These are phyloP conservation scores for Miichthys miiuy DNA, from an alignment of 2,797 vertebrate species.

Conservation along the genomic window DNA sequence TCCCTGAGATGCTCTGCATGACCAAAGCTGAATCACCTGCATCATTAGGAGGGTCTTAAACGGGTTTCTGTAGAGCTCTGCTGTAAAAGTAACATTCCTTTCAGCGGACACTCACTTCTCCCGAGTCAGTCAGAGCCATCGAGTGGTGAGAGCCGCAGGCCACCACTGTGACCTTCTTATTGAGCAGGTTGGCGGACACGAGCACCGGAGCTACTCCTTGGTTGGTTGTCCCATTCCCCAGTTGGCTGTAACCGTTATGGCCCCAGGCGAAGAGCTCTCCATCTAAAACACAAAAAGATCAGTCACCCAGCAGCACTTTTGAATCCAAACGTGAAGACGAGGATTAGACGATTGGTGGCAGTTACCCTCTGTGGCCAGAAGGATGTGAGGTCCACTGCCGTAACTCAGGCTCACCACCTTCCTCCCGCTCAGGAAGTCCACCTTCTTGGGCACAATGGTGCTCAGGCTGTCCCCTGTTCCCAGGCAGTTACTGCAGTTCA, in stretches of 20 bases:
- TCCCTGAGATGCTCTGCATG: conserved; percentile 6
- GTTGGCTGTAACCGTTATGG: conserved; percentile 96
- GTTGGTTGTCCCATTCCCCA: conserved; percentile 95
- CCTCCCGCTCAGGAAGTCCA: conserved; percentile 93
- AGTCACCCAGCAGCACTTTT: conserved; percentile 27
- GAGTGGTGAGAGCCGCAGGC: conserved; percentile 98
- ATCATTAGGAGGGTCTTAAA: conserved; percentile 11
- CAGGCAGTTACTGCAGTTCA: conserved; percentile 97
- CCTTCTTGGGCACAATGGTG: conserved; percentile 93
- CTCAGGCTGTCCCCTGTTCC: conserved; percentile 96
- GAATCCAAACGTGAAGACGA: conserved; percentile 13
- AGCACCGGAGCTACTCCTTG: conserved; percentile 92
- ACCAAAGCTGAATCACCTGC: conserved; percentile 46
- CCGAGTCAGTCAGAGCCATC: conserved; percentile 91
- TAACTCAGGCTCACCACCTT: conserved; percentile 95
- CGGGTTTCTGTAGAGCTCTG: background rate
- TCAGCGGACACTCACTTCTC: conserved; percentile 88
- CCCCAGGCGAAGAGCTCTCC: conserved; percentile 97
- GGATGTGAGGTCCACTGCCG: conserved; percentile 94
- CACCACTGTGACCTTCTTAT: conserved; percentile 93
- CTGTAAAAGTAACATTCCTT: background rate
- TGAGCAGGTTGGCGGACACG: conserved; percentile 91
- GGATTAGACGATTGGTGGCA: conserved; percentile 15
- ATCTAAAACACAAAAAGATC: conserved; percentile 82
- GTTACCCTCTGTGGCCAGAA: conserved; percentile 94